A percentile compares a stretch with the other conserved stretches of the same genome.
These are phyloP conservation scores for Bunonema sp. DNA, from an alignment of 2,888 invertebrate genomes.

Conservation along the genomic window DNA sequence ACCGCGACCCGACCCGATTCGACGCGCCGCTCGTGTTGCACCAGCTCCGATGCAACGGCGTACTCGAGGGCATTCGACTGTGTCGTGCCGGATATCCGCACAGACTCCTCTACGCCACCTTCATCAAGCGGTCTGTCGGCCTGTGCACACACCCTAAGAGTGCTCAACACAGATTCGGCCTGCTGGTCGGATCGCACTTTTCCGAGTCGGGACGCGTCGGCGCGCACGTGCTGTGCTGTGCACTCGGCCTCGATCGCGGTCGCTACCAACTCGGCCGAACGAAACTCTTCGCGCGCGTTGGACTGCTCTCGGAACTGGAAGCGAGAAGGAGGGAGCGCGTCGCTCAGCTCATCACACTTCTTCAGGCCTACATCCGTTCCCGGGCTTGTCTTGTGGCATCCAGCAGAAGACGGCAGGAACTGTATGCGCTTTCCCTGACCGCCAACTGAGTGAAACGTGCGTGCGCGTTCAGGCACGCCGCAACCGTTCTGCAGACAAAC, in stretches of 20 bases:
- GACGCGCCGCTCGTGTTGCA: constrained; percentile 30
- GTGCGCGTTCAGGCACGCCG: constrained; percentile 20
- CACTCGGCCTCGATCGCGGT: constrained; percentile 11
- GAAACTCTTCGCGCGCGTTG: constrained; percentile 33
- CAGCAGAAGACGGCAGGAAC: too few relatives aligned
- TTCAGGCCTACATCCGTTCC: constrained; percentile 32
- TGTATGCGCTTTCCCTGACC: too few relatives aligned
- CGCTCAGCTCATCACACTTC: constrained; percentile 10
- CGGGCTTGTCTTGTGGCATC: too few relatives aligned
- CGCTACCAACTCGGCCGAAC: constrained; percentile 30
- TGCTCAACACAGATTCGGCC: too few relatives aligned
- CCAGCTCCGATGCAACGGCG: constrained; percentile 86
- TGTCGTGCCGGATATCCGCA: constrained; percentile 98
- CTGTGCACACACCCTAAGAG: constrained; percentile 8
- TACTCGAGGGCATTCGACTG: constrained; percentile 99
- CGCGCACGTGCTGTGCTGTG: constrained; percentile 5
- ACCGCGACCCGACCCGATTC: constrained; percentile 26
- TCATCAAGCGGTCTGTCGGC: constrained; percentile 75
- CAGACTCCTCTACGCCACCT: constrained; percentile 97
- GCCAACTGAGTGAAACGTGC: too few relatives aligned
- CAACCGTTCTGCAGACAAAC: constrained; percentile 24
- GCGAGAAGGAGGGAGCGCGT: constrained; percentile 10
- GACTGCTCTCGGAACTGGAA: constrained; percentile 31
- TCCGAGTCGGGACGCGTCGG: not conserved
- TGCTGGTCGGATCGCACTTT: not conserved